Conservation (phyloP, 2,888 invertebrate genomes). For the Latheticus oryzae region DNA sequence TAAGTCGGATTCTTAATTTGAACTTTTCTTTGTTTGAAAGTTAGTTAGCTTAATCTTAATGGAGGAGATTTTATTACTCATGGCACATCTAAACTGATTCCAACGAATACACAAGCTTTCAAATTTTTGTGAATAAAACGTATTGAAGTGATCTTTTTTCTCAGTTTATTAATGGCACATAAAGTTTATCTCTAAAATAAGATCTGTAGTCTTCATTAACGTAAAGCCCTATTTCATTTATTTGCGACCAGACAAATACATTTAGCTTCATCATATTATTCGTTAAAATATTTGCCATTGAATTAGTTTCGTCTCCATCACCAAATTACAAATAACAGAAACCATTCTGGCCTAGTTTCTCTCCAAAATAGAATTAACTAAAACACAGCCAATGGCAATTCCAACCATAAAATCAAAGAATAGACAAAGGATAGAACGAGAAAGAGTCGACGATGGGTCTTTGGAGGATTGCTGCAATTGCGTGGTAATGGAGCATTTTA, state of each 20-base stretch:
- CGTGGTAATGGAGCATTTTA: slow-evolving; percentile 52
- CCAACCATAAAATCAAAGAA: slow-evolving; percentile 26
- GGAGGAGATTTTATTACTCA: slow-evolving; percentile 36
- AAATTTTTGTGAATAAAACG: slow-evolving; percentile 32
- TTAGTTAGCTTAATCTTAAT: slow-evolving; percentile 39
- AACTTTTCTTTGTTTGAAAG: slow-evolving; percentile 35
- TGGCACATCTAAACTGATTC: slow-evolving; percentile 32
- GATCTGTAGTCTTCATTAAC: slow-evolving; percentile 31
- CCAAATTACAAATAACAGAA: slow-evolving; percentile 22
- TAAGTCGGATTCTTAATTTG: slow-evolving; percentile 25
- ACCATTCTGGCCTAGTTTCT: slow-evolving; percentile 22
- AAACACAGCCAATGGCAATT: slow-evolving; percentile 18
- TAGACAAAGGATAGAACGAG: slow-evolving; percentile 31
- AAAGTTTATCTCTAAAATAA: slow-evolving; percentile 29
- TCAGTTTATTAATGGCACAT: slow-evolving; percentile 19
- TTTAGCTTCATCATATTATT: slow-evolving; percentile 26
- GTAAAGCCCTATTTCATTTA: slow-evolving; percentile 36
- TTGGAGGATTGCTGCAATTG: slow-evolving; percentile 51
- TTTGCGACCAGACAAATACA: slow-evolving; percentile 19
- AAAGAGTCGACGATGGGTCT: slow-evolving; percentile 38
- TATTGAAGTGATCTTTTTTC: slow-evolving; percentile 25
- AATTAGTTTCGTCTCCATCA: slow-evolving; percentile 7
- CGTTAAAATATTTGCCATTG: slow-evolving; percentile 9
- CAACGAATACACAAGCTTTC: slow-evolving; percentile 36
- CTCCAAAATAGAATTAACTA: slow-evolving; percentile 34